Conservation (phyloP, 1,140 invertebrate genomes). For the Diabrotica undecimpunctata region DNA sequence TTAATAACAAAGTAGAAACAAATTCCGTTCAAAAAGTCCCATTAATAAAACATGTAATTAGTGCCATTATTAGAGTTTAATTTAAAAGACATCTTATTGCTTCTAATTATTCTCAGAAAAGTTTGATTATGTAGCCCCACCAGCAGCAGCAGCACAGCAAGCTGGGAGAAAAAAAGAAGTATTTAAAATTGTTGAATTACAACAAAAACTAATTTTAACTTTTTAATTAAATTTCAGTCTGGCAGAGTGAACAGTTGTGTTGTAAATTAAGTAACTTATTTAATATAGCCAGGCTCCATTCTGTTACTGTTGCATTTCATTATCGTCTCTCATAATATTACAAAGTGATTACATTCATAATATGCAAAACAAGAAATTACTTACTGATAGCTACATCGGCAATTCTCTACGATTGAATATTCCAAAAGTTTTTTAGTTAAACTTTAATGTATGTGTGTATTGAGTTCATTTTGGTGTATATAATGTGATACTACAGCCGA, state of each 20-base stretch:
- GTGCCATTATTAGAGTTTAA: conserved; percentile 33
- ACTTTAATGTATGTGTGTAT: no score
- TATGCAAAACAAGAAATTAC: conserved; percentile 6
- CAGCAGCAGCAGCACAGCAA: no score
- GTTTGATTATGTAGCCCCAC: conserved; percentile 40
- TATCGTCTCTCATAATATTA: conserved; percentile 14
- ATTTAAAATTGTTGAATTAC: conserved; percentile 48
- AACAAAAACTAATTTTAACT: conserved; percentile 49
- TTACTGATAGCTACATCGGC: conserved; percentile 4
- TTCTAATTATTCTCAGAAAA: conserved; percentile 40
- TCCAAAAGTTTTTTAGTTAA: no score
- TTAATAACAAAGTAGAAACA: no score
- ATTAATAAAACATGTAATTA: conserved; percentile 30
- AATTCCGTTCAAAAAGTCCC: neutral
- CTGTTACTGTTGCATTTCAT: conserved; percentile 30
- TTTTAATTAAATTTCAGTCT: conserved; percentile 47
- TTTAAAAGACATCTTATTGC: conserved; percentile 32
- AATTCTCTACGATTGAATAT: no score
- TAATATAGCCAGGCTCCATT: conserved; percentile 35
- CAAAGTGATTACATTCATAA: conserved; percentile 22
- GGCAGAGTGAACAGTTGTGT: conserved; percentile 37
- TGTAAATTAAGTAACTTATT: conserved; percentile 45
- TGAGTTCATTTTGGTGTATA: no score
- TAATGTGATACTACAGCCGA: no score
- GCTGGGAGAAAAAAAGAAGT: conserved; percentile 25